Base-by-base conservation (phyloP, 2,113 vertebrate species). In the Callionymus lyra region DNA sequence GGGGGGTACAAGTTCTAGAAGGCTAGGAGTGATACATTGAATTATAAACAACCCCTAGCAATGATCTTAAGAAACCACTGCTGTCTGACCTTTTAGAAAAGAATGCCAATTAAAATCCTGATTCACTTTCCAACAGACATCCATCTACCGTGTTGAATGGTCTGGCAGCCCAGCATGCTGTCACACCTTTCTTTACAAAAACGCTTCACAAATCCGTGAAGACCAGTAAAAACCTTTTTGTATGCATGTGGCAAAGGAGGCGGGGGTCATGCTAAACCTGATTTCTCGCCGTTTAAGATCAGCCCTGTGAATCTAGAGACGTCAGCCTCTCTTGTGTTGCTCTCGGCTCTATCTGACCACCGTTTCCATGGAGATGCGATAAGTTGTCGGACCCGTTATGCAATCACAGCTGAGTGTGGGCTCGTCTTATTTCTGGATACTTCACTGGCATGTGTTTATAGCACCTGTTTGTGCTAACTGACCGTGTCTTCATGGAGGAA, bases 331-430 rank as follows among this genome's bases (percentile, higher is more conserved):
- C 21, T 27, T 5, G 21, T 27, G 4, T 27, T 8, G 56, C 67
- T 56, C 56, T 47, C 54, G 62, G 64, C 67, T 59, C 59, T 65
- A 76, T 77, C 65, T 38, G 9, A 64, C 60, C 44, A 58, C 51
- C 11, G 83, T 84, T 82, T 62, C 83, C 79, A 85, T 81, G 79
- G 82, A 50, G 76, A 85, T 43, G 58, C 52, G 72, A 67, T 59
- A 68, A 70, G 63, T 56, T 80, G 76, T 84, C 81, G 68, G 65
- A 48, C 41, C 58, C 42, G 76, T 85, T 85, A 84, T 63, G 74
- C 69, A 85, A 85, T 66, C 65, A 21, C 68, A 64, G 68, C 70
- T 58, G 62, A 80, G 79, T 77, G 83, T 79, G 79, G 76, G 82
- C 77, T 74, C 16, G 46, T 72, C 67, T 78, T 74, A 76, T 74